phyloP scores from a whole-genome alignment of 2,888 invertebrate species.

The Endotricha flammealis region DNA sequence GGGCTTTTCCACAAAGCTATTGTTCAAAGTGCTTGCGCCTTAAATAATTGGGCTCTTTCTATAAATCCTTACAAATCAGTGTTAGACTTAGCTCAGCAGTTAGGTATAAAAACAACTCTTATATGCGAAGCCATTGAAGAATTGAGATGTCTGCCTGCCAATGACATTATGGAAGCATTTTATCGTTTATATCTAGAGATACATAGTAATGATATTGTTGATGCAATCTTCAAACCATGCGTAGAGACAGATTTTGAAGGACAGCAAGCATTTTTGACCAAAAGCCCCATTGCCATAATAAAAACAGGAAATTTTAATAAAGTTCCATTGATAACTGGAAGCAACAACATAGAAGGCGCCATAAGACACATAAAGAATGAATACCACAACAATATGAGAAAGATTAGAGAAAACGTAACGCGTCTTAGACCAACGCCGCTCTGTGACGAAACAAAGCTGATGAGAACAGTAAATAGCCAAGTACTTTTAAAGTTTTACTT shows the following conservation, averaged over 20 bases:
- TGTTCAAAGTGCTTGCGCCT: slow-evolving; percentile 62
- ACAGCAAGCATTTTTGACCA: slow-evolving; percentile 57
- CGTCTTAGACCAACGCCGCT: slow-evolving; percentile 53
- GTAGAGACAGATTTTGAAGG: slow-evolving; percentile 67
- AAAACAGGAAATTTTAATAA: slow-evolving; percentile 62
- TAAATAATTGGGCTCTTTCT: slow-evolving; percentile 57
- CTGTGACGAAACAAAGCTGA: slow-evolving; percentile 33
- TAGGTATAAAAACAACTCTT: slow-evolving; percentile 41
- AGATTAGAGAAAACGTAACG: slow-evolving; percentile 45
- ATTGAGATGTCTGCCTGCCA: slow-evolving; percentile 37
- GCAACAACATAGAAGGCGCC: slow-evolving; percentile 55
- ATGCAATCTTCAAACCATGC: slow-evolving; percentile 57
- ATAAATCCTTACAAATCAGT: slow-evolving; percentile 51
- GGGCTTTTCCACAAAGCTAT: slow-evolving; percentile 70
- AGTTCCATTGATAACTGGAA: slow-evolving; percentile 66
- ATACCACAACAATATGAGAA: slow-evolving; percentile 51
- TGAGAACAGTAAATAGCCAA: slow-evolving; percentile 44
- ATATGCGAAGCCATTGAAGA: slow-evolving; percentile 53
- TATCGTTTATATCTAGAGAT: slow-evolving; percentile 19
- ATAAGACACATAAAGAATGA: slow-evolving; percentile 39
- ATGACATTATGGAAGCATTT: slow-evolving; percentile 43
- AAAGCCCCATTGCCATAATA: slow-evolving; percentile 51
- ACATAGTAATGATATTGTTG: slow-evolving; percentile 35
- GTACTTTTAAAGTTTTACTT: slow-evolving; percentile 59
- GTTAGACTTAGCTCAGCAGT: slow-evolving; percentile 42